Evolutionary conservation across 1,140 invertebrate genomes (phyloP), one percentile per base, ranked within the genome.

Genomic region (Ectropis grisescens): DNA sequence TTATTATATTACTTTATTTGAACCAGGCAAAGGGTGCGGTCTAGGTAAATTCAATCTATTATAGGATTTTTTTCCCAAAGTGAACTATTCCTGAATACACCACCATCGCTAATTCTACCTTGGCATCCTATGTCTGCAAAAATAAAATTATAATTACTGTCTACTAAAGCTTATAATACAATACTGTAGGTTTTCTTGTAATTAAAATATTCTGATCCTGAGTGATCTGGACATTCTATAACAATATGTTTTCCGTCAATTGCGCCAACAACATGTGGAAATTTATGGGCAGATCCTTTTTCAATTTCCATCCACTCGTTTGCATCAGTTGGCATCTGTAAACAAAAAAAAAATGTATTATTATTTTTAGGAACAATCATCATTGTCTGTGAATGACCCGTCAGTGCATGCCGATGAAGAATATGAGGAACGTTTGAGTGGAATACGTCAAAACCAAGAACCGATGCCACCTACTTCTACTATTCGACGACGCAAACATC

Each of bases 171-270:
- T 30, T 85, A 41, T 8, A 86, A 46, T 27, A 86, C 79, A 23
- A 85, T 70, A 27, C 78, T 83, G 47, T 72, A 78, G 25, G 43
- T 67, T 7, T 50, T 39, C 35, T 86, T 86, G 33, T 85, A 85
- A 50, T 85, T 86, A 31, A 59, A 82, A 65, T 58, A 86, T 3
- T 58, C 36, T 3, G 51, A 44, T 28, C 83, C 82, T 37, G 48
- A 50, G 12, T 61, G 36, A 19, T 24, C 3, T 16, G 83, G 81
- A 1, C 34, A 32, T 42, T 58, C 2, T 19, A 36, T 16, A 13
- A 9, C 15, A 2, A 36, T 19, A 12, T 36, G 33, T 19, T 26
- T 26, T 6, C 24, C 24, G 10, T 26, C 24, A n/a, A 26, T 26
- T 26, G 24, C 4, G 3, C 24, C 24, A 6, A 26, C 4, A 26